Conservation (phyloP, 2,888 invertebrate genomes). For the Nemurella pictetii region DNA sequence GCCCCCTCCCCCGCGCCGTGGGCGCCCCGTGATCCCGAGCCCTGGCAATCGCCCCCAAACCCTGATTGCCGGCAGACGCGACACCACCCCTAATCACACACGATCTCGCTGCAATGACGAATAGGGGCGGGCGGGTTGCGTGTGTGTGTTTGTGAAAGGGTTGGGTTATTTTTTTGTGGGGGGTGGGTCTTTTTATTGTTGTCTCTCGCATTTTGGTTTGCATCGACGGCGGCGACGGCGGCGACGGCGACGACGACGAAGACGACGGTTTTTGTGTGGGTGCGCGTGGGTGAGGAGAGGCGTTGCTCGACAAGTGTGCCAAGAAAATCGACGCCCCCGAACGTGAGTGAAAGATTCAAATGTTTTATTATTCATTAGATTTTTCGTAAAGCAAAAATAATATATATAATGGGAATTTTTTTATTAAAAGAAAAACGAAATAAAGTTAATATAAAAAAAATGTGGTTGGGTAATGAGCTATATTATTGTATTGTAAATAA, state of each 20-base stretch:
- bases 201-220: background rate
- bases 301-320: background rate
- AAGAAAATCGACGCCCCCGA: background rate
- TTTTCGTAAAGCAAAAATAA: constrained; percentile 2
- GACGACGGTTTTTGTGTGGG: background rate
- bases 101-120: constrained; percentile 5
- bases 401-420: constrained; percentile 8
- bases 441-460: background rate
- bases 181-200: background rate
- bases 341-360: constrained; percentile 15
- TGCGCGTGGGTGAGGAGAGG: background rate
- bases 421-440: background rate
- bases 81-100: background rate
- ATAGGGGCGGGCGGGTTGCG: constrained; percentile 6
- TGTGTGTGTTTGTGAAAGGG: constrained; percentile 24
- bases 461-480: background rate
- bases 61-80: background rate
- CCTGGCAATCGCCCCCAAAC: constrained; percentile 4
- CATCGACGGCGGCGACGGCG: background rate
- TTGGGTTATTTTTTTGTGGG: constrained; percentile 15
- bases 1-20: too few relatives aligned
- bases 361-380: background rate
- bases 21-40: constrained; percentile 46
- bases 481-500: background rate
- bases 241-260: too few relatives aligned